Evolutionary conservation across 2,888 invertebrate genomes (phyloP), one percentile per base, ranked within the genome.

Genomic region (Phengaris alcon): DNA sequence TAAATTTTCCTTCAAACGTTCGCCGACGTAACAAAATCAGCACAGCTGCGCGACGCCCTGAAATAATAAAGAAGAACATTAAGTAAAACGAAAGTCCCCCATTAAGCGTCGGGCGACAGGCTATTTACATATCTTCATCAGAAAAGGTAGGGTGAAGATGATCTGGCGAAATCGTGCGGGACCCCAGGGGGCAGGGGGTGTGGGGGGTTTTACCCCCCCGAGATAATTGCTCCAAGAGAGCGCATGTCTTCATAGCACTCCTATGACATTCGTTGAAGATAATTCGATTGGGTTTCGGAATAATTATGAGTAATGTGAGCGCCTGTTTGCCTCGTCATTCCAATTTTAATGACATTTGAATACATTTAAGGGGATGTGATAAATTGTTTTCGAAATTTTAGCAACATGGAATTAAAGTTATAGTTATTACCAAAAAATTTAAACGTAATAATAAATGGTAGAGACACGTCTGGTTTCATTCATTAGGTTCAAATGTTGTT

Each of bases 91-190:
- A 72, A 54, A 72, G 72, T 52, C 52, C 72, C 13, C 35, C 72
- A 72, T 72, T 72, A 72, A 72, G 52, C 72, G 72, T 8, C 70
- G 70, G 51, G 70, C 70, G 70, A 22, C 52, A 48, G 72, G 72
- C 73, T 76, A 90, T 92, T 91, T 88, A 84, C 91, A 90, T 91
- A 91, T 91, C 92, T 90, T 91, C 87, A 89, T 90, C 90, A 87
- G 85, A 84, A 87, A 88, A 86, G 85, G 87, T 83, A 86, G 83
- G 91, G 91, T 88, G 87, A 91, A 91, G 92, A 92, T 91, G 90
- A 90, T 90, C 88, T 85, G 86, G 85, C 86, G 85, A 83, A 75
- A 87, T 85, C 85, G 88, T 84, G 84, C 84, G 85, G 86, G 52
- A 44, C 68, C 68, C 84, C 73, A 74, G 78, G 78, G 77, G 76